Conservation (phyloP, 2,113 vertebrate species). For the Mola mola region DNA sequence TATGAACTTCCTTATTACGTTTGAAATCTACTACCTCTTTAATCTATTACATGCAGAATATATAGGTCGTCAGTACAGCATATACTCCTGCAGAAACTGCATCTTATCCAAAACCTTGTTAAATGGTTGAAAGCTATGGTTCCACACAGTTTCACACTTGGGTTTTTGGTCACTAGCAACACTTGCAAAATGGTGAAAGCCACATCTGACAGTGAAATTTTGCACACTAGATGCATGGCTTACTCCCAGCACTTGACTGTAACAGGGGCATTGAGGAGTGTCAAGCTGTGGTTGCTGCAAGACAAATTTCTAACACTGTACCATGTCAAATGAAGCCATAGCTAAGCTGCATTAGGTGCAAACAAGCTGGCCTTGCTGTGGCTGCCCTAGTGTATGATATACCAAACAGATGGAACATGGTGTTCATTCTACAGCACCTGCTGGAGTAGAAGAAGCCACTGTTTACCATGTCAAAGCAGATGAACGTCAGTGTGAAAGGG, state of each 20-base stretch:
- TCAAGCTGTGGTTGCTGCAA: conserved; percentile 2
- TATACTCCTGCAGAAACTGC: conserved; percentile 2
- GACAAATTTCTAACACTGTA: not conserved
- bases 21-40: too few species aligned
- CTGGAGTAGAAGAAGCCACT: conserved; percentile 6
- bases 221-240: conserved; percentile 10
- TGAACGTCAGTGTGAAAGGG: not conserved
- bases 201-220: not conserved
- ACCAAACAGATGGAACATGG: not conserved
- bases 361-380: too few species aligned
- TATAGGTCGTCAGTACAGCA: too few species aligned
- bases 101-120: not conserved
- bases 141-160: not conserved
- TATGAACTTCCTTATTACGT: too few species aligned
- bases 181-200: not conserved
- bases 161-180: conserved; percentile 5
- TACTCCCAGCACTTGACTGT: conserved; percentile 1
- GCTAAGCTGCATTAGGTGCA: not conserved
- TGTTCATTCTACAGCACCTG: conserved; percentile 7
- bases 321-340: not conserved
- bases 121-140: not conserved
- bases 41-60: too few species aligned
- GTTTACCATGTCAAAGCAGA: not conserved
- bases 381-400: not conserved
- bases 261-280: conserved; percentile 6